phyloP scores from a whole-genome alignment of 2,888 invertebrate genomes.

The Heliconius charithonia region DNA sequence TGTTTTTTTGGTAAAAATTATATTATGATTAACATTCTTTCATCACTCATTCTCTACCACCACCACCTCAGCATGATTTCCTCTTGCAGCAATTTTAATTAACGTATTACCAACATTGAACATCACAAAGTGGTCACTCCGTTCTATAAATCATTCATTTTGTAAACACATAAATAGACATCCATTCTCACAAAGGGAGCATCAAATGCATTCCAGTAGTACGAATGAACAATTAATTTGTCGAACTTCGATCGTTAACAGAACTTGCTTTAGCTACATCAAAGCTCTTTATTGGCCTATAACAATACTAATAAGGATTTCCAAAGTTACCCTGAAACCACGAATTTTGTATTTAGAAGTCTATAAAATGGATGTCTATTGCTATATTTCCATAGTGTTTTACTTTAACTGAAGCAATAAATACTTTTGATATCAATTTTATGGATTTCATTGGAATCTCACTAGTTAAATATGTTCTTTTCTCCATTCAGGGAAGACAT shows the following conservation, averaged over 20 bases:
- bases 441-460: too few species aligned
- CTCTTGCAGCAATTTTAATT: not conserved
- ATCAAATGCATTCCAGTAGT: slow-evolving; percentile 30
- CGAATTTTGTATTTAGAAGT: not conserved
- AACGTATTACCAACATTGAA: not conserved
- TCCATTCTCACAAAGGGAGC: slow-evolving; percentile 7
- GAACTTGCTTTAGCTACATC: slow-evolving; percentile 44
- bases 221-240: slow-evolving; percentile 46
- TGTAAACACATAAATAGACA: slow-evolving; percentile 1
- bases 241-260: slow-evolving; percentile 47
- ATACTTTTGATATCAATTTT: too few species aligned
- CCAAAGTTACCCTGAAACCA: not conserved
- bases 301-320: slow-evolving; percentile 14
- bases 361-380: not conserved
- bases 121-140: not conserved
- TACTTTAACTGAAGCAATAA: not conserved
- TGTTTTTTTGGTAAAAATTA: too few species aligned
- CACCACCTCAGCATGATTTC: too few species aligned
- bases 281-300: slow-evolving; percentile 22
- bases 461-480: too few species aligned
- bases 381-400: not conserved
- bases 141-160: not conserved
- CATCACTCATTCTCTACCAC: too few species aligned
- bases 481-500: too few species aligned
- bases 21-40: too few species aligned